A percentile compares a stretch with the other conserved stretches of the same genome.
These are phyloP conservation scores for Zeuzera pyrina DNA, from an alignment of 2,888 invertebrate species.

Conservation along the genomic window DNA sequence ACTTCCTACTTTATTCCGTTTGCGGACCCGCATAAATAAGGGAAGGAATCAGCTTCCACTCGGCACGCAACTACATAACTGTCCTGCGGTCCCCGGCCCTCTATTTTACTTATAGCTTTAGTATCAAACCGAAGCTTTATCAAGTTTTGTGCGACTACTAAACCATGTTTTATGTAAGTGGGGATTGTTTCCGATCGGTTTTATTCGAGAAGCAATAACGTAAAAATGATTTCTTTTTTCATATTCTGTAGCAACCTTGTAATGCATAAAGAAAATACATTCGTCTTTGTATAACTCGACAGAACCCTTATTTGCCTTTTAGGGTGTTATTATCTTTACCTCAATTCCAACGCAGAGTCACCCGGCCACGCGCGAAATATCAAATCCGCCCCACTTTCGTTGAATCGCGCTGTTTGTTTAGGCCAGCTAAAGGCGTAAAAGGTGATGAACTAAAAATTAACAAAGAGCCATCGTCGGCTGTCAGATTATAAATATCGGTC, in stretches of 20 bases:
- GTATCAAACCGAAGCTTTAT: slow-evolving; percentile 37
- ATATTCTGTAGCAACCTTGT: slow-evolving; percentile 51
- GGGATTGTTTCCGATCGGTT: slow-evolving; percentile 49
- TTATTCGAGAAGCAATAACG: slow-evolving; percentile 46
- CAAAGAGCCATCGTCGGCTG: slow-evolving; percentile 32
- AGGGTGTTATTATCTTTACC: slow-evolving; percentile 61
- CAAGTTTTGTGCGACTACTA: slow-evolving; percentile 27
- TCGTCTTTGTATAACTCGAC: slow-evolving; percentile 54
- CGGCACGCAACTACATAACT: slow-evolving; percentile 35
- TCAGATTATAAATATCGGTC: slow-evolving; percentile 40
- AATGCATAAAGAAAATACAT: slow-evolving; percentile 61
- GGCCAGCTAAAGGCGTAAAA: slow-evolving; percentile 46
- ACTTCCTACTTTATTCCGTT: slow-evolving; percentile 56
- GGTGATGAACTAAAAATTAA: slow-evolving; percentile 59
- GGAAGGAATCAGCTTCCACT: slow-evolving; percentile 31
- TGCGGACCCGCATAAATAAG: slow-evolving; percentile 63
- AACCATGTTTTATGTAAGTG: slow-evolving; percentile 44
- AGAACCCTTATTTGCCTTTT: slow-evolving; percentile 65
- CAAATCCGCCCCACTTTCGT: slow-evolving; percentile 68
- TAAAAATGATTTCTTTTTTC: slow-evolving; percentile 42
- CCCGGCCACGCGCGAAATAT: slow-evolving; percentile 66
- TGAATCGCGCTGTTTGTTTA: slow-evolving; percentile 65
- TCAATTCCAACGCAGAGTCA: slow-evolving; percentile 62
- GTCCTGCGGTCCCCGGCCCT: slow-evolving; percentile 22
- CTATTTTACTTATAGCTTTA: slow-evolving; percentile 28